phyloP scores from a whole-genome alignment of 2,797 vertebrate species.

The Rhincodon typus region DNA sequence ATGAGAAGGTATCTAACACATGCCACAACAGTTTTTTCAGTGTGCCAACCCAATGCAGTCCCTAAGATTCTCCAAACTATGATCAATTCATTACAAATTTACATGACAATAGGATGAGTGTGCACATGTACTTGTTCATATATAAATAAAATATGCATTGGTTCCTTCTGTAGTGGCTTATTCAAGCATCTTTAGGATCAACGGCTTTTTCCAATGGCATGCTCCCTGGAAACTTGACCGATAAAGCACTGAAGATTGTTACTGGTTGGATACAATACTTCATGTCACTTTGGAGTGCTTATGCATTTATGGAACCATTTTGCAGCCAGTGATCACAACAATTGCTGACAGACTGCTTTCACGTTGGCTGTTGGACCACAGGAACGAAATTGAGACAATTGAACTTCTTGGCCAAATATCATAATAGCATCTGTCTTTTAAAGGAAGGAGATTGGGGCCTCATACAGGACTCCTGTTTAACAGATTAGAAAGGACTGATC shows the following conservation, averaged over 20 bases:
- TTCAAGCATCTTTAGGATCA: conserved; percentile 42
- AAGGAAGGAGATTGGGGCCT: conserved; percentile 71
- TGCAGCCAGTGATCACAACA: conserved; percentile 77
- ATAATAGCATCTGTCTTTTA: conserved; percentile 61
- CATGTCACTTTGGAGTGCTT: conserved; percentile 77
- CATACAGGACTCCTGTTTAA: conserved; percentile 75
- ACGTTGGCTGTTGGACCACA: conserved; percentile 63
- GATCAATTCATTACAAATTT: background rate
- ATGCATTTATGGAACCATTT: conserved; percentile 74
- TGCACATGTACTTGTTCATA: background rate
- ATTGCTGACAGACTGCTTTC: conserved; percentile 70
- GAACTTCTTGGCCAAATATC: conserved; percentile 62
- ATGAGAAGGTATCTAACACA: no score
- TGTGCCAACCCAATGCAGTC: background rate
- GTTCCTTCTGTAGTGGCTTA: background rate
- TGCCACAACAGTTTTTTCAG: background rate
- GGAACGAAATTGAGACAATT: conserved; percentile 63
- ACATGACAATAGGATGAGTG: background rate
- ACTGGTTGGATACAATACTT: conserved; percentile 77
- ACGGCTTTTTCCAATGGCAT: conserved; percentile 83
- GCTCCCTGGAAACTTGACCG: conserved; percentile 76
- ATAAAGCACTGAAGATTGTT: conserved; percentile 51
- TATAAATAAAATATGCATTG: background rate
- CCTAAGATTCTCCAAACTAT: background rate
- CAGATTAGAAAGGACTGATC: conserved; percentile 53